Base-by-base conservation (phyloP, 2,888 invertebrate genomes). In the Embidobia sp. region DNA sequence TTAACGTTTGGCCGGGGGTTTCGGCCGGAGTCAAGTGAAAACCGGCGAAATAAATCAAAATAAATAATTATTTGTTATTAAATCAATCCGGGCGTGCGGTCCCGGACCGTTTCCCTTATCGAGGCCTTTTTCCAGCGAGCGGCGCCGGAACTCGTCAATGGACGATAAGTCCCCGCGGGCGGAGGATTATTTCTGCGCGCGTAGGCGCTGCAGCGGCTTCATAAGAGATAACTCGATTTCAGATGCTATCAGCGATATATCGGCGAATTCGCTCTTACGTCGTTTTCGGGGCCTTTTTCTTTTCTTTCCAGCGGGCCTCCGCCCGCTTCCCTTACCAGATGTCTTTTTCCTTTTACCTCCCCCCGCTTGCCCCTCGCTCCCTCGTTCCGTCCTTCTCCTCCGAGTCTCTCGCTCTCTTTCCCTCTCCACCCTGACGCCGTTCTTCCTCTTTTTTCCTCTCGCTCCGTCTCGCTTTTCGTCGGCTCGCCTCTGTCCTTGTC, bases 211-310 rank as follows among this genome's bases (percentile, higher is more conserved):
- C 31, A 63, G 46, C 55, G 53, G 61, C 75, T 55, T 75, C 40
- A 29, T 18, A 55, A 44, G 48, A 84, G 84, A 82, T 77, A 77
- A 76, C 80, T 79, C 81, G 80, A 80, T 84, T 83, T 82, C 70
- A 78, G 78, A 80, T 49, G 78, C 75, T 79, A 81, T 72, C 80
- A 79, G 78, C 81, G 82, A 83, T 84, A 83, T 81, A 84, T 83
- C 80, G 85, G 59, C 51, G 81, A 79, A 78, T 76, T 80, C 78
- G 81, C 83, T 73, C 81, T 84, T 66, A 83, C 84, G 84, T 81
- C 66, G 83, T 84, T 85, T 85, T 83, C 79, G 80, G 85, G 80
- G 79, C 78, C 59, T 53, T 79, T 78, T 80, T 81, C 80, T 85
- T 83, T 83, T 83, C 81, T 83, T 83, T 81, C 79, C 79, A 49